Percentiles rank a stretch among this genome's conserved stretches.
Evolutionary conservation across 1,140 invertebrate species (phyloP).

Genomic region (Brachionus asplanchnoidis): DNA sequence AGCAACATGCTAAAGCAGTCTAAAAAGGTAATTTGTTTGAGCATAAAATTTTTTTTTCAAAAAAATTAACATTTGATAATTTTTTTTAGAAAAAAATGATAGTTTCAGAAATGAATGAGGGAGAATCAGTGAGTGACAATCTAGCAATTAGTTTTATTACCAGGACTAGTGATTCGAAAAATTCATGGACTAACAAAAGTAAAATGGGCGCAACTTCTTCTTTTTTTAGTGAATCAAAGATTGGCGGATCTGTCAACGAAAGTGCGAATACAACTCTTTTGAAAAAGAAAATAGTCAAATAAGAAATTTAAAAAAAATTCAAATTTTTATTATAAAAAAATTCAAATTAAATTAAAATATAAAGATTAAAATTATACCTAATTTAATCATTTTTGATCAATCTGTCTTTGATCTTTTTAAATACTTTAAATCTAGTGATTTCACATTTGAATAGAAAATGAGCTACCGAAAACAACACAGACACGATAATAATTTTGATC

Average conservation of each 20-base stretch:
- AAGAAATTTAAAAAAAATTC: neutral
- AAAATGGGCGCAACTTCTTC: neutral
- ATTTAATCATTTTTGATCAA: slow-evolving; percentile 1
- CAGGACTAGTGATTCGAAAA: neutral
- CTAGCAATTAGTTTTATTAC: neutral
- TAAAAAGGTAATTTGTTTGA: neutral
- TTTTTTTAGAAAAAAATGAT: neutral
- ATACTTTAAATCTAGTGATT: neutral
- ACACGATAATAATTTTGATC: slow-evolving; percentile 52
- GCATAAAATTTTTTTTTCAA: too few relatives aligned
- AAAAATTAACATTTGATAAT: neutral
- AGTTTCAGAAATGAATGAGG: neutral
- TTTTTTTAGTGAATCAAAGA: neutral
- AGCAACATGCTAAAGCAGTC: neutral
- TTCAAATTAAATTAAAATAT: neutral
- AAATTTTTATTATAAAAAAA: neutral
- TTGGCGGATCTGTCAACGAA: neutral
- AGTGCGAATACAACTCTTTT: neutral
- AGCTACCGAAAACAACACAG: neutral
- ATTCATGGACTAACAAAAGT: neutral
- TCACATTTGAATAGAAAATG: slow-evolving; percentile 32
- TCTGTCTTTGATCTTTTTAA: slow-evolving; percentile 10
- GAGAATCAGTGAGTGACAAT: neutral
- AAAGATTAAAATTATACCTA: neutral
- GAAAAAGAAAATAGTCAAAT: neutral